Conservation (phyloP, 2,888 invertebrate species). For the Agriopis leucophaearia region DNA sequence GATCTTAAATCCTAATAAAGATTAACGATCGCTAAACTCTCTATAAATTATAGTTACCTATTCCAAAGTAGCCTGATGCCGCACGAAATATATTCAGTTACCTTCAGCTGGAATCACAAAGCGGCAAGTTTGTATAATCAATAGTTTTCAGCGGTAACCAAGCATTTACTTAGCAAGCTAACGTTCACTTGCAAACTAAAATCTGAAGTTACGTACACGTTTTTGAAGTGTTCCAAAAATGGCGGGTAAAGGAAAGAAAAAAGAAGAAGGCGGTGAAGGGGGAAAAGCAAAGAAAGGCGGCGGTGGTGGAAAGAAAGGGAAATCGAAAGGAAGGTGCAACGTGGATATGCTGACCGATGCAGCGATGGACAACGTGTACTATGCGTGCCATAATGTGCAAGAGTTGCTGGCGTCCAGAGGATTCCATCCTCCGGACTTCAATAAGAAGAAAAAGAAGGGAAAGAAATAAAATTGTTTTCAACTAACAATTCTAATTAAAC, state of each 20-base stretch:
- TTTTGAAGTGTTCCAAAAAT: constrained; percentile 47
- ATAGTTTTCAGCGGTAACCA: constrained; percentile 48
- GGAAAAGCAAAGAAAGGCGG: constrained; percentile 83
- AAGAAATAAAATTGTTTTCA: constrained; percentile 67
- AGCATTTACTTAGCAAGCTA: constrained; percentile 37
- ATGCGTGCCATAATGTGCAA: constrained; percentile 96
- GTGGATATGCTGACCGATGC: constrained; percentile 95
- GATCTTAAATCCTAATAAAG: constrained; percentile 14
- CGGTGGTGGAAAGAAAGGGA: constrained; percentile 81
- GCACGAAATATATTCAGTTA: background rate
- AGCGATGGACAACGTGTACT: constrained; percentile 97
- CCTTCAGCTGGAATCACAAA: background rate
- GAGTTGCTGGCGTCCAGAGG: constrained; percentile 94
- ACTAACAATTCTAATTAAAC: too few species aligned
- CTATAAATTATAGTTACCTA: constrained; percentile 2
- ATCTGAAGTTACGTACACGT: constrained; percentile 6
- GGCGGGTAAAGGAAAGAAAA: constrained; percentile 80
- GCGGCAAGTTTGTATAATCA: constrained; percentile 50
- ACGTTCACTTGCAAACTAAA: constrained; percentile 21
- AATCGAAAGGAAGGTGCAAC: constrained; percentile 88
- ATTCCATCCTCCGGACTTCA: constrained; percentile 95
- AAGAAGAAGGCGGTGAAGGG: constrained; percentile 70
- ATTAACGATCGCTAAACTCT: constrained; percentile 9
- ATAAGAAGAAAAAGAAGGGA: constrained; percentile 92
- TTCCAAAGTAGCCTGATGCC: background rate